phyloP scores from a whole-genome alignment of 2,113 vertebrate species.

The Hippocampus comes region DNA sequence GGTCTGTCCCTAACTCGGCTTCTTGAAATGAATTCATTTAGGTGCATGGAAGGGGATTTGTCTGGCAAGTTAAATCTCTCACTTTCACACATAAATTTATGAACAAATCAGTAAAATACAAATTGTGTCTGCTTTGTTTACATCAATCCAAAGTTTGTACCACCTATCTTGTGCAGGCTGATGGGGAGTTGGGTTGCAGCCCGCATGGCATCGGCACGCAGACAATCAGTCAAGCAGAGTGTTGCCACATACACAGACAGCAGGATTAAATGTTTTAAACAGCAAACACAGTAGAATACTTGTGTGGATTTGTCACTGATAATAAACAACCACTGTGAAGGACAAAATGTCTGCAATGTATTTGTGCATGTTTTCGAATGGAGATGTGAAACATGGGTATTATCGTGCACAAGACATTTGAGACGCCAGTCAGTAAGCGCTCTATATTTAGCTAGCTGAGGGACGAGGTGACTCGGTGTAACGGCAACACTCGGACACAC shows the following conservation, averaged over 20 bases:
- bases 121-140: neutral
- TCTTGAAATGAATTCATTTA: neutral
- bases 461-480: conserved; percentile 31
- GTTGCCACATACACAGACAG: too few species aligned
- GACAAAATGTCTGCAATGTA: neutral
- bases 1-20: neutral
- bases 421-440: conserved; percentile 45
- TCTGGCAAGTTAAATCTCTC: neutral
- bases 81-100: neutral
- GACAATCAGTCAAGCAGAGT: neutral
- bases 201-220: neutral
- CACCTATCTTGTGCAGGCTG: neutral
- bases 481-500: conserved; percentile 12
- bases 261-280: too few species aligned
- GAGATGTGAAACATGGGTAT: conserved; percentile 12
- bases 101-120: neutral
- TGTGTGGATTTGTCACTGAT: neutral
- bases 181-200: neutral
- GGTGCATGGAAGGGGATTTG: too few species aligned
- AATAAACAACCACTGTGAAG: too few species aligned
- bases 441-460: conserved; percentile 66
- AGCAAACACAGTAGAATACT: neutral
- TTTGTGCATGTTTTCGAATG: conserved; percentile 27
- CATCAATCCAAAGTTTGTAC: neutral
- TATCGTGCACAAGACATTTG: conserved; percentile 20